phyloP scores from a whole-genome alignment of 2,888 invertebrate species.

The Lepidochrysops patricia region DNA sequence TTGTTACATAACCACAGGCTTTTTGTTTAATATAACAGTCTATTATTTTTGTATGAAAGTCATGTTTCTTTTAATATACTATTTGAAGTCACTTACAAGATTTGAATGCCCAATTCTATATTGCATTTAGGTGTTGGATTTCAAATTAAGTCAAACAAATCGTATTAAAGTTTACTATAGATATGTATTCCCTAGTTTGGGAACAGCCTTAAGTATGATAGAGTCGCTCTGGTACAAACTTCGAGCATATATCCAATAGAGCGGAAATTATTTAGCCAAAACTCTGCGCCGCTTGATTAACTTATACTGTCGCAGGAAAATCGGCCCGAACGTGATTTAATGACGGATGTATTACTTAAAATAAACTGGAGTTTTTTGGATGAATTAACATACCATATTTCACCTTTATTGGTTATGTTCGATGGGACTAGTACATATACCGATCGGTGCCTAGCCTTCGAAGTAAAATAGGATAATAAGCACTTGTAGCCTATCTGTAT shows the following conservation, averaged over 20 bases:
- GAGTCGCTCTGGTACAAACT: background rate
- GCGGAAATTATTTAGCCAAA: background rate
- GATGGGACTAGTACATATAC: conserved; percentile 34
- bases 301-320: background rate
- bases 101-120: background rate
- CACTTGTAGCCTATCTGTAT: background rate
- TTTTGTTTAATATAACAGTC: too few species aligned
- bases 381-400: too few species aligned
- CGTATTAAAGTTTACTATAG: background rate
- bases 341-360: too few species aligned
- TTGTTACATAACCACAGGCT: background rate
- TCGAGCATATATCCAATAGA: too few species aligned
- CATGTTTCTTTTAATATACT: background rate
- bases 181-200: background rate
- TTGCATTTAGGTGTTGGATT: background rate
- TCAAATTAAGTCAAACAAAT: too few species aligned
- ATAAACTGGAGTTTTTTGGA: too few species aligned
- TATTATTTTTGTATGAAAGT: background rate
- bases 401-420: too few species aligned
- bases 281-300: background rate
- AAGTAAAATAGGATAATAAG: conserved; percentile 19
- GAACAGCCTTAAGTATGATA: background rate
- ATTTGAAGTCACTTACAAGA: background rate
- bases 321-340: too few species aligned
- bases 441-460: conserved; percentile 53